A percentile compares a stretch with the other conserved stretches of the same genome.
Conservation (phyloP, 2,797 vertebrate genomes). For the Distichodus sexfasciatus region DNA sequence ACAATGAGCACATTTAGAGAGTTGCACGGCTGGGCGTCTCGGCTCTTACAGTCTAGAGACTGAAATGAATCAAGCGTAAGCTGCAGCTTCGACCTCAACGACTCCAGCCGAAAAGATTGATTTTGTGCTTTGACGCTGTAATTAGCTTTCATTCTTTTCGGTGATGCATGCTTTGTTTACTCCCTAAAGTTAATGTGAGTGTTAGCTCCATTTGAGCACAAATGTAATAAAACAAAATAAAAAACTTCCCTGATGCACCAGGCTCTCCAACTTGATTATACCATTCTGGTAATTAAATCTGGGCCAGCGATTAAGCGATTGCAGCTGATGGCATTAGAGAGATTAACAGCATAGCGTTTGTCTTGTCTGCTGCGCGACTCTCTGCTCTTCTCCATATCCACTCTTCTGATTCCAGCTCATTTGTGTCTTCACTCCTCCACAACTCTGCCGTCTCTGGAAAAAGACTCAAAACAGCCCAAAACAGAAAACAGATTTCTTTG, state of each 20-base stretch:
- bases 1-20: neutral
- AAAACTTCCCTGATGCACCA: neutral
- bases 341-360: constrained; percentile 3
- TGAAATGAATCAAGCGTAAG: neutral
- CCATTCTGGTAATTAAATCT: constrained; percentile 20
- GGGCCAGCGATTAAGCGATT: constrained; percentile 20
- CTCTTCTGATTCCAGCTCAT: neutral
- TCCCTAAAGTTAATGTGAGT: neutral
- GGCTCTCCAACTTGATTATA: neutral
- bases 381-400: neutral
- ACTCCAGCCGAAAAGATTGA: neutral
- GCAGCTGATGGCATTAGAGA: constrained; percentile 17
- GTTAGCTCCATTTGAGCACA: constrained; percentile 1
- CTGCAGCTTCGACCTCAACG: neutral
- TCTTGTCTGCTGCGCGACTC: neutral
- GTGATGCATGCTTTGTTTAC: neutral
- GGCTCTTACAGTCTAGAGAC: neutral
- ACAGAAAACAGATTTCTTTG: no score
- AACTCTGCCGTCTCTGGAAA: neutral
- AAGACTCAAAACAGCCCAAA: no score
- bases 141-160: neutral
- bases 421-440: neutral
- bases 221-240: neutral
- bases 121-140: neutral
- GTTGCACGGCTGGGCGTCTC: neutral